These are phyloP conservation scores for Helicoverpa armigera DNA, from an alignment of 1,140 invertebrate species.

Conservation along the genomic window DNA sequence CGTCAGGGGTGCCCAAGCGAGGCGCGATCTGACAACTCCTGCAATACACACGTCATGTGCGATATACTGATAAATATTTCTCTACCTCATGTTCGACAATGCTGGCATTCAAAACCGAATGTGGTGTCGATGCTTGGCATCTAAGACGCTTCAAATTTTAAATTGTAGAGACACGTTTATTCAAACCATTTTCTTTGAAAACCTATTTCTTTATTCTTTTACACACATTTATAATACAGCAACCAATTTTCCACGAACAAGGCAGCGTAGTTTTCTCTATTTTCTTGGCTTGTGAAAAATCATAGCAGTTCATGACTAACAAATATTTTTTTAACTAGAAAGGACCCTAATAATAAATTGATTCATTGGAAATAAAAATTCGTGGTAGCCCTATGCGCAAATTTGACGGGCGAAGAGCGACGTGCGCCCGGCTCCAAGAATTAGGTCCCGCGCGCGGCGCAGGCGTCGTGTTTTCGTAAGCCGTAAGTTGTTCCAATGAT, in stretches of 20 bases:
- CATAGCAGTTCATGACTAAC: not conserved
- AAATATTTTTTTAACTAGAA: not conserved
- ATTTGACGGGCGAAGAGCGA: slow-evolving; percentile 72
- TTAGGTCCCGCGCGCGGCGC: slow-evolving; percentile 64
- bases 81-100: slow-evolving; percentile 14
- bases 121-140: not conserved
- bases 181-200: not conserved
- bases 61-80: slow-evolving; percentile 23
- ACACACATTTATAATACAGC: not conserved
- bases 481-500: slow-evolving; percentile 60
- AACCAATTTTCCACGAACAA: too few species aligned
- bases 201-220: not conserved
- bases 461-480: slow-evolving; percentile 63
- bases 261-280: too few species aligned
- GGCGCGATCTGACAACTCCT: slow-evolving; percentile 12
- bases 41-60: slow-evolving; percentile 19
- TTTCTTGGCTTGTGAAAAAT: too few species aligned
- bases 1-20: slow-evolving; percentile 63
- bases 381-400: slow-evolving; percentile 67
- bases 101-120: slow-evolving; percentile 16
- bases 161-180: not conserved
- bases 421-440: slow-evolving; percentile 65
- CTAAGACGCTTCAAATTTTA: slow-evolving; percentile 17
- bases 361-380: not conserved
- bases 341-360: too few species aligned